Conservation (phyloP, 2,797 vertebrate genomes). For the Glyptemys insculpta region DNA sequence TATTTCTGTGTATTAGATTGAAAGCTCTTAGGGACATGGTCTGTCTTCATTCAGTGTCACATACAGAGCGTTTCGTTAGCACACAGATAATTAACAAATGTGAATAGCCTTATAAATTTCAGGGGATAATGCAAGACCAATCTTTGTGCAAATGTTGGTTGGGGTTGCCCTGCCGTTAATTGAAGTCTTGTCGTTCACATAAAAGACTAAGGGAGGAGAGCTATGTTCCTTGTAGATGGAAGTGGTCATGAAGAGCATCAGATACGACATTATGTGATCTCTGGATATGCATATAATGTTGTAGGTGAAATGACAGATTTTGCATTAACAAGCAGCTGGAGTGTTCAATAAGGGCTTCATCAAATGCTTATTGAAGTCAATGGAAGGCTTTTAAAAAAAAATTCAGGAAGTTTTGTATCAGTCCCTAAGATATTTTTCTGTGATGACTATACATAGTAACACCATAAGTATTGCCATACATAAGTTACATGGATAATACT, state of each 20-base stretch:
- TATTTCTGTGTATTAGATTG: constrained; percentile 48
- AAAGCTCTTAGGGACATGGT: not conserved
- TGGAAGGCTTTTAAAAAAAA: not conserved
- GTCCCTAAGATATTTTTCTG: not conserved
- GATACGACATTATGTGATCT: not conserved
- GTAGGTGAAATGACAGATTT: fast-evolving
- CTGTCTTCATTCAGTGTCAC: constrained; percentile 56
- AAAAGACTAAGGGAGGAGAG: not conserved
- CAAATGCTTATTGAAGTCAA: not conserved
- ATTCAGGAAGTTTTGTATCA: not conserved
- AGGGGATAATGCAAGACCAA: constrained; percentile 41
- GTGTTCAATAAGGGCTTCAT: not conserved
- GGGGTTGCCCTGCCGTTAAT: constrained; percentile 27
- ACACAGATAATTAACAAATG: constrained; percentile 63
- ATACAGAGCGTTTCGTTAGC: constrained; percentile 47
- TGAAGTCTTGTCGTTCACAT: not conserved
- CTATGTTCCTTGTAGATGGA: not conserved
- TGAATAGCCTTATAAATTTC: constrained; percentile 59
- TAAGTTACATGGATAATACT: not conserved
- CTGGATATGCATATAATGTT: fast-evolving
- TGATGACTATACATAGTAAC: fast-evolving
- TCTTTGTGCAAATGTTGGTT: constrained; percentile 50
- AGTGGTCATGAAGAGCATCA: not conserved
- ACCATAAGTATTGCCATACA: fast-evolving
- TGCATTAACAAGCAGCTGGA: not conserved